phyloP scores from a whole-genome alignment of 2,888 invertebrate species.

The Ormyrus thymus region DNA sequence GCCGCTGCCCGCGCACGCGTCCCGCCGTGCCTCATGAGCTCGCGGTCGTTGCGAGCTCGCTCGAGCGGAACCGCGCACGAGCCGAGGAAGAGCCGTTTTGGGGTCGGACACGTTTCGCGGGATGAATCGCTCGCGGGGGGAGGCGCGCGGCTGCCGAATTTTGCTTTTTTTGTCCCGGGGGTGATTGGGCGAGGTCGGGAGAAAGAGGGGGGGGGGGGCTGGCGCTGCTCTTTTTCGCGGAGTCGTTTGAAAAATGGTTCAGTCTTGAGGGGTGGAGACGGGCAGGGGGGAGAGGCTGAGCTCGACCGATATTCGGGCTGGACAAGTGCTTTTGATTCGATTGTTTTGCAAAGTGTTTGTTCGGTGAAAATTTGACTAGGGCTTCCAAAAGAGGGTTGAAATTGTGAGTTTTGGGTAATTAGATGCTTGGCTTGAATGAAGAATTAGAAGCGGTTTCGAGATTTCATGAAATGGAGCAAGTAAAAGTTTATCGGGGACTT shows the following conservation, averaged over 20 bases:
- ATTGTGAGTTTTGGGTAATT: too few relatives aligned
- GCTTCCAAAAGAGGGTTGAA: too few relatives aligned
- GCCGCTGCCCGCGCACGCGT: too few relatives aligned
- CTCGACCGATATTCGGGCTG: not conserved
- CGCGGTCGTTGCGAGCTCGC: conserved; percentile 40
- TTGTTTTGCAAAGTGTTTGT: too few relatives aligned
- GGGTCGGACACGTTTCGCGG: conserved; percentile 32
- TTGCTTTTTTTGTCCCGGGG: not conserved
- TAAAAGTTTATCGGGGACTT: not conserved
- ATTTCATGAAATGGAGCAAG: too few relatives aligned
- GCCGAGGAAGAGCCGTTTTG: conserved; percentile 28
- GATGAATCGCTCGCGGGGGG: not conserved
- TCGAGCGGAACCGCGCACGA: conserved; percentile 56
- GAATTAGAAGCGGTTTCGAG: too few relatives aligned
- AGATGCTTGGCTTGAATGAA: too few relatives aligned
- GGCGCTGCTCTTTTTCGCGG: not conserved
- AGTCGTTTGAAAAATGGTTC: conserved; percentile 32
- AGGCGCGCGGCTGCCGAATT: too few relatives aligned
- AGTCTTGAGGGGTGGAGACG: not conserved
- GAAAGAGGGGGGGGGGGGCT: not conserved
- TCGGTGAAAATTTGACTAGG: too few relatives aligned
- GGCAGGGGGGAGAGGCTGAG: not conserved
- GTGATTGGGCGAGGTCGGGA: conserved; percentile 9
- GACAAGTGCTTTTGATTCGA: not conserved
- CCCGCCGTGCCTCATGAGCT: too few relatives aligned